phyloP scores from a whole-genome alignment of 2,797 vertebrate genomes.

The Pithecia hirsuta region DNA sequence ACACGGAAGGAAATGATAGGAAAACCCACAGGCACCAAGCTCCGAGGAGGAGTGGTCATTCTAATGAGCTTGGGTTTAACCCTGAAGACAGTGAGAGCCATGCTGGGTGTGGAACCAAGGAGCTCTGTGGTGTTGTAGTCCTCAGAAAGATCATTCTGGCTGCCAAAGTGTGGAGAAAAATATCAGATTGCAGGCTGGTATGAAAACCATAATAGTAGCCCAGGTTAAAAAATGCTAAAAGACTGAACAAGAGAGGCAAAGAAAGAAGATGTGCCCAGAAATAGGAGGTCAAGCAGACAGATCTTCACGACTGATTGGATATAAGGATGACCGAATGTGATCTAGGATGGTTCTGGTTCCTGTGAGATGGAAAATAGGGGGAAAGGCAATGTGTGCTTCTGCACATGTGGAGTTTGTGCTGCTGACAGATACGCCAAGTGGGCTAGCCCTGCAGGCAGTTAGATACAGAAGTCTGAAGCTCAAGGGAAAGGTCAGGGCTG shows the following conservation, averaged over 20 bases:
- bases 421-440: not conserved
- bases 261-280: not conserved
- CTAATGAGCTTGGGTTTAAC: not conserved
- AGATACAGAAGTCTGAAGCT: not conserved
- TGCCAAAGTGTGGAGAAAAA: not conserved
- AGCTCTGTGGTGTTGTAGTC: not conserved
- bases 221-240: not conserved
- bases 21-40: not conserved
- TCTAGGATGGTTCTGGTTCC: not conserved
- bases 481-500: not conserved
- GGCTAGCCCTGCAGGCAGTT: not conserved
- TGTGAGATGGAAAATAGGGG: not conserved
- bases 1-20: not conserved
- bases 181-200: not conserved
- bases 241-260: not conserved
- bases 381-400: not conserved
- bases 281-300: not conserved
- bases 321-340: not conserved
- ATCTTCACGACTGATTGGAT: not conserved
- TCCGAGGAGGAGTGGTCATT: not conserved
- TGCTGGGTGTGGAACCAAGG: not conserved
- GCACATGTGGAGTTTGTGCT: not conserved
- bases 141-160: not conserved
- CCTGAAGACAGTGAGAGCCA: not conserved
- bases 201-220: not conserved